Percentiles rank a stretch among this genome's conserved stretches.
These are phyloP conservation scores for Dilophus febrilis DNA, from an alignment of 2,888 invertebrate species.

Conservation along the genomic window DNA sequence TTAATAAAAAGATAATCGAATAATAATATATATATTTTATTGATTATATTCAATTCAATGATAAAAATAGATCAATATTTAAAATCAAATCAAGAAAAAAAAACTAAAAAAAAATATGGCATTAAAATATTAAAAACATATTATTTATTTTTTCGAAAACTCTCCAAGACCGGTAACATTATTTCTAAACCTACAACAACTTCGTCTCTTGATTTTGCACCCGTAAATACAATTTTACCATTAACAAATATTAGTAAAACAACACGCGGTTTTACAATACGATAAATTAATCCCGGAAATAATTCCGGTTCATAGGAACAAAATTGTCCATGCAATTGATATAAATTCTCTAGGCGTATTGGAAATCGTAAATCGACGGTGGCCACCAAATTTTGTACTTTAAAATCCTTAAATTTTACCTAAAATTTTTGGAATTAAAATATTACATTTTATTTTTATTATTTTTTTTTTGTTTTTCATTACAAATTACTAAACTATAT, in stretches of 20 bases:
- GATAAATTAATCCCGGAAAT: constrained; percentile 94
- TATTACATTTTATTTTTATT: neutral
- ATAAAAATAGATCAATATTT: too few relatives aligned
- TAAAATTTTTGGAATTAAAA: constrained; percentile 25
- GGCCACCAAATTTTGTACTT: constrained; percentile 66
- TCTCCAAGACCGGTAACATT: constrained; percentile 90
- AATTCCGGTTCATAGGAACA: constrained; percentile 93
- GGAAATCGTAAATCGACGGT: constrained; percentile 66
- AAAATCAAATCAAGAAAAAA: too few relatives aligned
- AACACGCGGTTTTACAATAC: constrained; percentile 95
- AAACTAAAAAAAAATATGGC: too few relatives aligned
- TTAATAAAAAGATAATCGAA: too few relatives aligned
- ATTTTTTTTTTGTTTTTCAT: too few relatives aligned
- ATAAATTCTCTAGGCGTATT: constrained; percentile 54
- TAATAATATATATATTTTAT: too few relatives aligned
- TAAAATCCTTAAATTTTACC: constrained; percentile 68
- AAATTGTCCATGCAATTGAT: constrained; percentile 57
- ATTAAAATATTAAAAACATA: too few relatives aligned
- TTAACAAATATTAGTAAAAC: constrained; percentile 97
- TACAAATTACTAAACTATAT: too few relatives aligned
- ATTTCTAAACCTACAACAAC: constrained; percentile 92
- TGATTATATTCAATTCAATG: too few relatives aligned
- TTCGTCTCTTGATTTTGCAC: constrained; percentile 80
- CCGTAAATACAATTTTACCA: constrained; percentile 96
- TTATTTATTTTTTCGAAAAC: constrained; percentile 91